These are phyloP conservation scores for Apis florea DNA, from an alignment of 1,140 invertebrate species.

Conservation along the genomic window DNA sequence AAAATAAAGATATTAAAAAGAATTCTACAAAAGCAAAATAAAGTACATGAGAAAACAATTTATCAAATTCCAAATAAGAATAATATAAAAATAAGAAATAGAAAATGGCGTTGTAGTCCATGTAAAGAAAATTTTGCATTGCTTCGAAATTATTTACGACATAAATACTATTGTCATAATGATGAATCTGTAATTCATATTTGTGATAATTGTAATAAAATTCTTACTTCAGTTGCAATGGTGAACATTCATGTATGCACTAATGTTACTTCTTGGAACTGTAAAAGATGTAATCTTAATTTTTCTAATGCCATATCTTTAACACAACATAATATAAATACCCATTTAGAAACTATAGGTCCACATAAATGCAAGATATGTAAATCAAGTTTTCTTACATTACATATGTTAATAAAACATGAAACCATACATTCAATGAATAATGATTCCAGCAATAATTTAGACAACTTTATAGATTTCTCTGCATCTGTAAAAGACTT, in stretches of 20 bases:
- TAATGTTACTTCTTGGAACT: constrained; percentile 14
- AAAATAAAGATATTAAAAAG: background rate
- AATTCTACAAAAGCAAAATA: background rate
- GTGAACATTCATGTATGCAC: constrained; percentile 25
- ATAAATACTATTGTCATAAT: constrained; percentile 21
- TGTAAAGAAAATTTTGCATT: constrained; percentile 35
- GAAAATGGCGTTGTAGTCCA: constrained; percentile 12
- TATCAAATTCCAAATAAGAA: background rate
- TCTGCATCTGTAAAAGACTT: background rate
- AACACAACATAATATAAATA: constrained; percentile 6
- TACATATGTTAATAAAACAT: constrained; percentile 14
- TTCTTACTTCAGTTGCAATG: constrained; percentile 37
- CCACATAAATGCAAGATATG: constrained; percentile 27
- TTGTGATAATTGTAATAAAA: constrained; percentile 30
- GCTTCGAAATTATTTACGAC: constrained; percentile 15
- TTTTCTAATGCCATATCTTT: background rate
- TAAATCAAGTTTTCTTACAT: constrained; percentile 17
- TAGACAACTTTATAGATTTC: background rate
- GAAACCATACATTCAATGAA: background rate
- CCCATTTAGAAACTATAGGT: constrained; percentile 19
- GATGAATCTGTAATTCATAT: constrained; percentile 26
- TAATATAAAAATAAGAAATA: background rate
- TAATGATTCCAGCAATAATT: background rate
- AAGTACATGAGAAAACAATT: background rate
- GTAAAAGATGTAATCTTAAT: constrained; percentile 11